Evolutionary conservation across 2,888 invertebrate species (phyloP), one percentile per base, ranked within the genome.

Genomic region (Lingula anatina): DNA sequence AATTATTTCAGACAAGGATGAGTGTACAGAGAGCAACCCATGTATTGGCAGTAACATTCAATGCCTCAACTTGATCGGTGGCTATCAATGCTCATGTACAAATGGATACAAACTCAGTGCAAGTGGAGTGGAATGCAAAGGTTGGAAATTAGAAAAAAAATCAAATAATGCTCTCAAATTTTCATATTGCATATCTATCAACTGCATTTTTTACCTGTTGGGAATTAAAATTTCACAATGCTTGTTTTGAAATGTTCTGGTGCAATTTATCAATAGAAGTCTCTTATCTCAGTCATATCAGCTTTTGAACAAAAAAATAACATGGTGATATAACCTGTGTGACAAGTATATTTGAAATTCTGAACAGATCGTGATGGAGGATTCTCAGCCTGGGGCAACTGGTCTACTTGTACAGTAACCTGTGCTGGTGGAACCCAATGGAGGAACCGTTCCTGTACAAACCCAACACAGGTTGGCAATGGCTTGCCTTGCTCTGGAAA

Each of bases 341-440:
- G 47, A 50, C 27, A 23, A 60, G 62, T 62, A 49, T 24, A 54
- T 49, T 15, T 25, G 18, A 12, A 42, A 39, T 35, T 43, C 25
- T n/a, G 42, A 48, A 3, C 50, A 62, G 62, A 62, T 53, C 54
- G 62, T 12, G 51, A 63, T 51, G 63, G 63, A 25, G 55, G 50
- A 1, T 56, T 49, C 31, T 26, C 52, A 7, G 43, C 38, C 2
- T 64, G 61, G 61, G 37, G 42, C 18, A 12, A 40, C 3, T 62
- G 57, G 59, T 31, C 51, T 1, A 38, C 47, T 2, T 64, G 64
- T 39, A 50, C 56, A 2, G 46, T 51, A 7, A 54, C 59, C 5
- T 64, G 64, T 51, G 64, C 62, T 4, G 47, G 47, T 9, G 64
- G 64, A 9, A 15, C 35, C 7, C 52, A 53, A 18, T 41, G 49